Evolutionary conservation across 2,888 invertebrate species (phyloP).

Genomic region (Diaperis boleti): DNA sequence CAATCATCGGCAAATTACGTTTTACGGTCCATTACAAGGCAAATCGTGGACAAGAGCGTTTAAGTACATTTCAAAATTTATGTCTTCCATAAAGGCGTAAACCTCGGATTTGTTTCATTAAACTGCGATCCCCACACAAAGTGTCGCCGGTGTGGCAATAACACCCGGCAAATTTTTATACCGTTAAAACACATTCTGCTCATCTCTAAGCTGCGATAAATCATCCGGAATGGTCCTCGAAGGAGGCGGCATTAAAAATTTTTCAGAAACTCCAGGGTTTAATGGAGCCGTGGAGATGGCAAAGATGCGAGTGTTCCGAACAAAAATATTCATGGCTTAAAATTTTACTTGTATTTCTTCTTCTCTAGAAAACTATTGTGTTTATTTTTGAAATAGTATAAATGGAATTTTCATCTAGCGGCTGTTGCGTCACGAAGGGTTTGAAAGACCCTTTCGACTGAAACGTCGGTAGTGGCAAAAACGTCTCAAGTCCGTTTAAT

Average conservation of each 20-base stretch:
- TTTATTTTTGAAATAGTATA: too few species aligned
- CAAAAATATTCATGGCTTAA: too few species aligned
- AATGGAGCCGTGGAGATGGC: too few species aligned
- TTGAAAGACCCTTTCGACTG: too few species aligned
- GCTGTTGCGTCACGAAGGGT: too few species aligned
- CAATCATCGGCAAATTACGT: background rate
- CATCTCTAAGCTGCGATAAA: conserved; percentile 22
- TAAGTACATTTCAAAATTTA: conserved; percentile 16
- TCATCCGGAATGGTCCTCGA: conserved; percentile 16
- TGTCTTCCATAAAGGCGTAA: conserved; percentile 8
- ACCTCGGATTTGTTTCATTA: conserved; percentile 19
- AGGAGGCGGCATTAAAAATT: conserved; percentile 12
- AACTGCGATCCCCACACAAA: conserved; percentile 15
- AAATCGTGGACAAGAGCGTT: conserved; percentile 1
- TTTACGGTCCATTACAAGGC: conserved; percentile 3
- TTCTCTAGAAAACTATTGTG: too few species aligned
- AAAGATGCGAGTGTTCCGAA: too few species aligned
- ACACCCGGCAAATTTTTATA: conserved; percentile 20
- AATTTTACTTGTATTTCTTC: too few species aligned
- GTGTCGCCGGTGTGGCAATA: conserved; percentile 15
- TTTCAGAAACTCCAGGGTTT: too few species aligned
- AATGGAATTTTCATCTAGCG: too few species aligned
- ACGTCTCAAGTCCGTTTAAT: conserved; percentile 5
- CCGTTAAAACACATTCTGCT: conserved; percentile 20
- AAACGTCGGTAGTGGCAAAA: too few species aligned